Evolutionary conservation across 2,797 vertebrate genomes (phyloP).

Genomic region (Eremophila alpestris): DNA sequence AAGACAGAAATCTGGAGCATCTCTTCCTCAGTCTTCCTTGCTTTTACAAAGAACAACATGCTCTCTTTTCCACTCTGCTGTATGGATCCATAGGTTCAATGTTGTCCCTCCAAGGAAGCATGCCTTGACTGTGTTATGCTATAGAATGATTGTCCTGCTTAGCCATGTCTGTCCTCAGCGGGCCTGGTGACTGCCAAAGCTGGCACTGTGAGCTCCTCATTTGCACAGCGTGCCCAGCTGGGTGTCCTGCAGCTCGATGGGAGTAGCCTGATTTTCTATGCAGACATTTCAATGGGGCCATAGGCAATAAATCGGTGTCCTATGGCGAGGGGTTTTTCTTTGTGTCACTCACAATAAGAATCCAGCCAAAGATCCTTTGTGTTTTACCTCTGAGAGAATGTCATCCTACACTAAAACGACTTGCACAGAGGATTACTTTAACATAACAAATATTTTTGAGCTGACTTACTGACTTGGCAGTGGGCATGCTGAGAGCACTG

Average conservation of each 20-base stretch:
- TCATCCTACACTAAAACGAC: neutral
- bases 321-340: neutral
- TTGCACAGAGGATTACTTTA: conserved; percentile 11
- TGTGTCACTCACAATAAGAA: neutral
- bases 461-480: neutral
- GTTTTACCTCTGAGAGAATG: neutral
- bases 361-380: conserved; percentile 6
- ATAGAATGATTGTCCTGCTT: neutral
- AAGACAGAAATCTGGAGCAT: neutral
- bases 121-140: neutral
- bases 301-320: neutral
- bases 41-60: neutral
- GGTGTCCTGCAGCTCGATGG: neutral
- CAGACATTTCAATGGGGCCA: neutral
- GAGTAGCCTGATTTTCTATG: conserved; percentile 14
- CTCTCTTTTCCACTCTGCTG: neutral
- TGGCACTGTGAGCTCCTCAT: neutral
- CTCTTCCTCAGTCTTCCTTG: neutral
- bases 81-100: neutral
- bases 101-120: neutral
- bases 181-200: neutral
- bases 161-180: neutral
- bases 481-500: neutral
- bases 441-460: conserved; percentile 20
- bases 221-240: neutral